A percentile compares a stretch with the other conserved stretches of the same genome.
Evolutionary conservation across 2,888 invertebrate species (phyloP).

Genomic region (Cephus nigrinus): DNA sequence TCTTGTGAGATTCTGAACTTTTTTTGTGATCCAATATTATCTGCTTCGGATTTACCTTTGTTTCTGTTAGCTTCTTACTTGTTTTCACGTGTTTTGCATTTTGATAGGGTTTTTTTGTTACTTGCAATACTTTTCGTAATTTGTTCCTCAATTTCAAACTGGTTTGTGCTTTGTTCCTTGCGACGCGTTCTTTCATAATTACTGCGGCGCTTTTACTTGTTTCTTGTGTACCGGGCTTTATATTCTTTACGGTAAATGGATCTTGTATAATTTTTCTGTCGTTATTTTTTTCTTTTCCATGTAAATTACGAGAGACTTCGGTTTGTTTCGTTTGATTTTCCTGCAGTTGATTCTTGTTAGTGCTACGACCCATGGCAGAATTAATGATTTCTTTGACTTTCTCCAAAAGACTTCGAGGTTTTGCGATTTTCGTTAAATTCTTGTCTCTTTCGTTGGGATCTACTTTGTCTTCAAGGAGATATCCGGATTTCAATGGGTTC

Average conservation of each 20-base stretch:
- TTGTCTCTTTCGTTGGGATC: not conserved
- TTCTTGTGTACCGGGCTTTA: not conserved
- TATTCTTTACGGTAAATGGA: not conserved
- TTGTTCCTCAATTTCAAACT: not conserved
- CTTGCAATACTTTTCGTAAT: not conserved
- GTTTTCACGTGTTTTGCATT: not conserved
- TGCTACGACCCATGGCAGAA: conserved; percentile 25
- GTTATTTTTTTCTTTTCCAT: not conserved
- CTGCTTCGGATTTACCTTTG: not conserved
- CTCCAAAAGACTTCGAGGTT: conserved; percentile 30
- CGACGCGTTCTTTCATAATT: not conserved
- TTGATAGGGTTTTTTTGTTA: not conserved
- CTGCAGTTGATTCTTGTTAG: not conserved
- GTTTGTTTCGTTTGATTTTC: not conserved
- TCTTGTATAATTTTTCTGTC: not conserved
- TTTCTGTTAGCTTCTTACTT: conserved; percentile 9
- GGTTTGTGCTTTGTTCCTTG: not conserved
- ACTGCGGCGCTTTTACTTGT: not conserved
- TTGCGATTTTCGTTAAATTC: not conserved
- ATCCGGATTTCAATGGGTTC: not conserved
- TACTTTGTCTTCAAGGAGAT: not conserved
- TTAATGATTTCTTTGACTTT: conserved; percentile 37
- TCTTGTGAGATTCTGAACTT: not conserved
- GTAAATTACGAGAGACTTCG: not conserved
- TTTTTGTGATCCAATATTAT: not conserved